Base-by-base conservation (phyloP, 2,113 vertebrate species). In the Rhizomys pruinosus region DNA sequence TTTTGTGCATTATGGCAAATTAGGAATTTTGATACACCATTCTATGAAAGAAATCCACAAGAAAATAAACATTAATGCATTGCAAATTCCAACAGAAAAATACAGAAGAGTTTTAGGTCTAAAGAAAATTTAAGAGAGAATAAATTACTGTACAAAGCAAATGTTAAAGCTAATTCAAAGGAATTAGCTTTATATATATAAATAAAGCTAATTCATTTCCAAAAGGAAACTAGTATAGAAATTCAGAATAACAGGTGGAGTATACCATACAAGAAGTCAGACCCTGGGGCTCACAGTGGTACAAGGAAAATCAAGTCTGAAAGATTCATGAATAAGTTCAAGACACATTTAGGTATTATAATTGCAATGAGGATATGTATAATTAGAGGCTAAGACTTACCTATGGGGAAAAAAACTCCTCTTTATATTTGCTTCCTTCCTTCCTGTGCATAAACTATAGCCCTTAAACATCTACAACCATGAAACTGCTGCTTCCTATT, bases 231-330 rank as follows among this genome's bases (percentile, higher is more conserved):
- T 1, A 81, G 66, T 17, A 52, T 15, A 27, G 4, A n/a, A 11
- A 57, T 72, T 3, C 2, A 69, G 74, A 91, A 84, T 47, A 79
- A 80, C 13, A 27, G 11, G 13, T 55, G 57, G 27, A 82, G 61
- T 4, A 78, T 0, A 73, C 1, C 13, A 17, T 34, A 71, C n/a
- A 39, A 17, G 29, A 90, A 84, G 16, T 77, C 11, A 4, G 13
- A 89, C 8, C 9, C 19, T 13, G 37, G 8, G 2, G 8, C 1
- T 73, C 34, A 68, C 3, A 47, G 0, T 47, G 3, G 0, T 25
- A 64, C 12, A 15, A 84, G 34, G 7, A 52, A 7, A 85, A 6
- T 64, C 20, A 81, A 19, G 88, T n/a, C 4, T 61, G 34, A 3
- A 84, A n/a, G 16, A 82, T 68, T 42, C 0, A 6, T 52, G 23